These are phyloP conservation scores for Dryocosmus kuriphilus DNA, from an alignment of 2,888 invertebrate species.

Conservation along the genomic window DNA sequence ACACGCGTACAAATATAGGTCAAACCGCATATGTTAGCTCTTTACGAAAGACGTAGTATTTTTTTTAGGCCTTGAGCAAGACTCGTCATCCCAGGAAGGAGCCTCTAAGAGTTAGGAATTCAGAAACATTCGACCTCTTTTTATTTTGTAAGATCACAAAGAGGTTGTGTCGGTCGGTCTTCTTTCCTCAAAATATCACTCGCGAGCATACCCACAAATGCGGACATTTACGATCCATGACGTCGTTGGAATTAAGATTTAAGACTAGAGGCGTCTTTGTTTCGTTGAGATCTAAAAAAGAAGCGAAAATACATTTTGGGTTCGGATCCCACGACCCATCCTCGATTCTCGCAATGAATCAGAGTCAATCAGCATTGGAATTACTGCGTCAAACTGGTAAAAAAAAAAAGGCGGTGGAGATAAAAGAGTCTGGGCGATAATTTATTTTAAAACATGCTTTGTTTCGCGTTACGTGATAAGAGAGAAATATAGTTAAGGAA, in stretches of 20 bases:
- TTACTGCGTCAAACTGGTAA: neutral
- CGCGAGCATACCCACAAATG: neutral
- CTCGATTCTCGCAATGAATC: slow-evolving; percentile 2
- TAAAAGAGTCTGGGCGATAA: neutral
- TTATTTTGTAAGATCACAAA: slow-evolving; percentile 52
- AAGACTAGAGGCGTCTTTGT: neutral
- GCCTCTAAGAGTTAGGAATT: slow-evolving; percentile 49
- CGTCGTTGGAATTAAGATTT: slow-evolving; percentile 31
- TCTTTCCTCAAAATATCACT: slow-evolving; percentile 11
- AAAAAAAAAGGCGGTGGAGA: neutral
- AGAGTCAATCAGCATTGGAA: slow-evolving; percentile 11
- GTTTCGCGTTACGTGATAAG: too few relatives aligned
- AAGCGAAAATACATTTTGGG: slow-evolving; percentile 12
- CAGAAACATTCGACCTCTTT: slow-evolving; percentile 61
- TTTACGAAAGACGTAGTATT: slow-evolving; percentile 48
- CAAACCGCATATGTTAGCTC: slow-evolving; percentile 17
- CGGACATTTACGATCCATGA: slow-evolving; percentile 12
- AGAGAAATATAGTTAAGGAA: too few relatives aligned
- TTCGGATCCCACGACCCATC: neutral
- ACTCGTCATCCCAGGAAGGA: slow-evolving; percentile 53
- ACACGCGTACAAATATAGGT: slow-evolving; percentile 29
- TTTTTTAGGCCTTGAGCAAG: slow-evolving; percentile 63
- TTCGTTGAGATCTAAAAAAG: slow-evolving; percentile 11
- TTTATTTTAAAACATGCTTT: neutral
- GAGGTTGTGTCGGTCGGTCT: slow-evolving; percentile 40